Evolutionary conservation across 2,888 invertebrate genomes (phyloP).

Genomic region (Epirrhoe alternata): DNA sequence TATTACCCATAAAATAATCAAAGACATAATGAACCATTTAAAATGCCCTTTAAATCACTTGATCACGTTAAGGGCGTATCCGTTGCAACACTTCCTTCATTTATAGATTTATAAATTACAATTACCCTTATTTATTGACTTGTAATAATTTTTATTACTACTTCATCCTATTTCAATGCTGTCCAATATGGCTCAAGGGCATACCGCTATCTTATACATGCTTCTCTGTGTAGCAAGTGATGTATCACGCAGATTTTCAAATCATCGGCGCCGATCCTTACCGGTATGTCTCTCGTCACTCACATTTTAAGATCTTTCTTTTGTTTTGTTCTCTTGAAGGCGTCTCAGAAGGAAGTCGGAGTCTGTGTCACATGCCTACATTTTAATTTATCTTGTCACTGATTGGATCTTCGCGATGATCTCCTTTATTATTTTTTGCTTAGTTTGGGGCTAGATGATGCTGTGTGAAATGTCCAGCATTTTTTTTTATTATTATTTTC

Average conservation of each 20-base stretch:
- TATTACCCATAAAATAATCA: not conserved
- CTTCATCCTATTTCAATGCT: constrained; percentile 24
- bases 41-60: constrained; percentile 23
- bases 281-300: not conserved
- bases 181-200: constrained; percentile 29
- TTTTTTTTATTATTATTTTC: no score
- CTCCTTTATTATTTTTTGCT: no score
- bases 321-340: no score
- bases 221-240: not conserved
- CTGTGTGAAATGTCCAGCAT: no score
- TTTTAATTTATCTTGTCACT: no score
- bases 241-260: not conserved
- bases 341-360: no score
- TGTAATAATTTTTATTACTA: constrained; percentile 12
- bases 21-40: constrained; percentile 5
- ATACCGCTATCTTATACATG: constrained; percentile 6
- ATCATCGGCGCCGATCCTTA: not conserved
- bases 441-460: no score
- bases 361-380: no score
- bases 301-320: no score
- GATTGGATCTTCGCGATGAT: no score
- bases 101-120: constrained; percentile 12
- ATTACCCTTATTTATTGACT: constrained; percentile 5
- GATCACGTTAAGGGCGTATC: constrained; percentile 20
- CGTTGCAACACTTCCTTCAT: constrained; percentile 24